Evolutionary conservation across 2,888 invertebrate genomes (phyloP).

Genomic region (Dasypolia templi): DNA sequence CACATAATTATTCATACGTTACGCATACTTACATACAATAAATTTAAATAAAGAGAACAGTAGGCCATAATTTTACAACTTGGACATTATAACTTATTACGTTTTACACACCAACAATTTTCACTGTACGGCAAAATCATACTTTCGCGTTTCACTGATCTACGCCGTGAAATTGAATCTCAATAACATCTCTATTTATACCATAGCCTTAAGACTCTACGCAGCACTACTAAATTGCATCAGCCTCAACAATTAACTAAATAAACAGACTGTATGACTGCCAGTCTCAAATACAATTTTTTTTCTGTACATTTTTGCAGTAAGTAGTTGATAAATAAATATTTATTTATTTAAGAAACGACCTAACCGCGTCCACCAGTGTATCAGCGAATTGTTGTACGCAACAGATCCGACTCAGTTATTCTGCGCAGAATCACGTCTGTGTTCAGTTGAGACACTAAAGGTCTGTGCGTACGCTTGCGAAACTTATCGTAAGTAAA

Average conservation of each 20-base stretch:
- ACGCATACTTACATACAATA: neutral
- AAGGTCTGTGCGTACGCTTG: constrained; percentile 78
- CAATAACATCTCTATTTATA: neutral
- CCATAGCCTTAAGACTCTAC: neutral
- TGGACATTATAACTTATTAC: neutral
- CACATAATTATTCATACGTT: neutral
- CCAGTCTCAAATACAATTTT: no score
- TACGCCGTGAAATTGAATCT: neutral
- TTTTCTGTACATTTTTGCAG: no score
- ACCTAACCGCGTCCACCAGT: constrained; percentile 56
- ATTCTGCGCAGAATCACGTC: constrained; percentile 78
- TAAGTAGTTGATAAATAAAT: no score
- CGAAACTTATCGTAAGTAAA: constrained; percentile 72
- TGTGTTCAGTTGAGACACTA: constrained; percentile 78
- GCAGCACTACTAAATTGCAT: constrained; percentile 14
- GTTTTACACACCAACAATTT: neutral
- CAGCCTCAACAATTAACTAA: constrained; percentile 7
- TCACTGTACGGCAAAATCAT: neutral
- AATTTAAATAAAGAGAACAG: neutral
- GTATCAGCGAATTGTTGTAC: constrained; percentile 63
- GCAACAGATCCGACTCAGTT: constrained; percentile 74
- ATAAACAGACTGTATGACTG: no score
- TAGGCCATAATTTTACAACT: neutral
- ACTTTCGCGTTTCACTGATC: neutral
- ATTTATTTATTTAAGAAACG: no score